Evolutionary conservation across 2,113 vertebrate genomes (phyloP), one percentile per base, ranked within the genome.

Genomic region (Vulpes lagopus): DNA sequence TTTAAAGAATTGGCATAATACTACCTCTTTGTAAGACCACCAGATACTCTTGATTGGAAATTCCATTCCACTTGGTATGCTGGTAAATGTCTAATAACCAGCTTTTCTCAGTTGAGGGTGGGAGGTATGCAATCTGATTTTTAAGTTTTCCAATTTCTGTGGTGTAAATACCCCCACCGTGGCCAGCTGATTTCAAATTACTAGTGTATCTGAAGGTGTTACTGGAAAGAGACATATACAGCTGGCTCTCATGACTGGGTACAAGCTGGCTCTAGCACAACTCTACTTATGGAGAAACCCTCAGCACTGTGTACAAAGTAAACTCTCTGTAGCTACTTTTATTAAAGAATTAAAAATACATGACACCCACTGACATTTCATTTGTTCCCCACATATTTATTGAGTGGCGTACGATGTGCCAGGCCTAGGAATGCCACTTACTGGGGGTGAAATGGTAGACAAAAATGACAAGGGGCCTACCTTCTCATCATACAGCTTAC

Each of bases 201-300:
- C 60, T 30, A 23, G 17, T 25, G 23, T 15, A 11, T n/a, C 80
- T 38, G n/a, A 32, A 23, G 73, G 81, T 6, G 22, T 32, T 51
- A 22, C 0, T 59, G 65, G 79, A 60, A 80, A 83, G 35, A 30
- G 35, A 74, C 8, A 15, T 4, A 57, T 2, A 22, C 1, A 9
- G 0, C 0, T 17, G 14, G 32, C 71, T 64, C n/a, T 60, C 38
- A 0, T 0, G 19, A 79, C 17, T 27, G 62, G 69, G 53, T 16
- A 11, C 3, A 9, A 64, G 17, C 30, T 9, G 22, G 35, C 69
- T 87, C 71, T 17, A 23, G 20, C 22, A 35, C 38, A 32, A 12
- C 22, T 30, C 23, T 32, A 11, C 32, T 23, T 19, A 23, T 3
- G 19, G 57, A 30, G 6, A 80, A 22, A 74, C 16, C 20, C 49